These are phyloP conservation scores for Lasioglossum oenotherae DNA, from an alignment of 2,888 invertebrate species.

Conservation along the genomic window DNA sequence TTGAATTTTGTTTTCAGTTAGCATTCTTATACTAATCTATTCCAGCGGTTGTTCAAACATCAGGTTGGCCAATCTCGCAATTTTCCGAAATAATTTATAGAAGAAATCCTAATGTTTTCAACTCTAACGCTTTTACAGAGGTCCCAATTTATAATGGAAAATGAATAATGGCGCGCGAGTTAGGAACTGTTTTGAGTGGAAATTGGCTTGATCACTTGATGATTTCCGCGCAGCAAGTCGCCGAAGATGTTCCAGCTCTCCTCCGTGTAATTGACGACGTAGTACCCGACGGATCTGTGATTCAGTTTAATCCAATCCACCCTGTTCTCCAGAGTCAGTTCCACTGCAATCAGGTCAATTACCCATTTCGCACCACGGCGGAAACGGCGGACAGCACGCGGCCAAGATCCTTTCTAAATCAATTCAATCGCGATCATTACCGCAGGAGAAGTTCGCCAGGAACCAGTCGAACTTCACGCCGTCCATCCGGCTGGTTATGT, in stretches of 20 bases:
- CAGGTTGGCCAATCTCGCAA: not conserved
- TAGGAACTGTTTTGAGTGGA: not conserved
- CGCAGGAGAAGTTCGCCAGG: slow-evolving; percentile 65
- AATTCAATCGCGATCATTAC: slow-evolving; percentile 32
- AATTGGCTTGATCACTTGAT: slow-evolving; percentile 46
- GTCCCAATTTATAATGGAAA: not conserved
- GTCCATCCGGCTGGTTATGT: slow-evolving; percentile 60
- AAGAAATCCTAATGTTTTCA: too few species aligned
- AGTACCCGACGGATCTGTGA: slow-evolving; percentile 69
- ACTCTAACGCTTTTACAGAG: too few species aligned
- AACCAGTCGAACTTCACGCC: slow-evolving; percentile 67
- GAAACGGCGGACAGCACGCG: not conserved
- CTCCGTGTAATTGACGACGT: slow-evolving; percentile 70
- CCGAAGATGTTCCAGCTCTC: slow-evolving; percentile 64
- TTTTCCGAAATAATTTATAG: not conserved
- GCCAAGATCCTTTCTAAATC: not conserved
- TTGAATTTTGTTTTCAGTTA: not conserved
- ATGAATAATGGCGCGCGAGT: not conserved
- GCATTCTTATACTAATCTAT: not conserved
- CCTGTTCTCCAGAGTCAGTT: slow-evolving; percentile 54
- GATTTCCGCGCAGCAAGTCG: slow-evolving; percentile 51
- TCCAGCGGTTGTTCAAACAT: not conserved
- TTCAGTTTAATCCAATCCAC: slow-evolving; percentile 71
- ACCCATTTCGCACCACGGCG: not conserved
- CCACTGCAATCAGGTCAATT: slow-evolving; percentile 46